Evolutionary conservation across 2,888 invertebrate genomes (phyloP).

Genomic region (Fragum sueziense): DNA sequence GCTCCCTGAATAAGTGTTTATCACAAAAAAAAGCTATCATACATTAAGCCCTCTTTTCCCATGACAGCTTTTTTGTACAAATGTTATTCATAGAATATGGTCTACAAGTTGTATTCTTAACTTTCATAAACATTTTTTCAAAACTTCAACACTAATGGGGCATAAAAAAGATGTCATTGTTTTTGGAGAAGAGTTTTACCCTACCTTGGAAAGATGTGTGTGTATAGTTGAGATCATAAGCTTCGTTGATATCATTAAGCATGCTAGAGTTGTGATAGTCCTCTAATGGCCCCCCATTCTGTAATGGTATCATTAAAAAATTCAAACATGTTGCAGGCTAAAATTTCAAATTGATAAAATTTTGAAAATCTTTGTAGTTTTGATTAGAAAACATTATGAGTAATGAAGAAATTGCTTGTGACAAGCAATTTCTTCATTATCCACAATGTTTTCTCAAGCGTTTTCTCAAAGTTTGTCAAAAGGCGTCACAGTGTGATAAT

Average conservation of each 20-base stretch:
- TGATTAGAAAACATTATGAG: neutral
- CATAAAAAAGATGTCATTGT: no score
- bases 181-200: no score
- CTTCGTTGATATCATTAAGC: constrained; percentile 65
- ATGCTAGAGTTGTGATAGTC: constrained; percentile 81
- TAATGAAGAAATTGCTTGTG: neutral
- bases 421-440: neutral
- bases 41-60: no score
- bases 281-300: constrained; percentile 74
- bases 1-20: no score
- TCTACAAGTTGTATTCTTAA: no score
- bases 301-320: neutral
- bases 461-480: neutral
- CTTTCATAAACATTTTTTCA: no score
- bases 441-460: neutral
- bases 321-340: no score
- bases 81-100: no score
- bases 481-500: no score
- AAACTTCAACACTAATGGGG: no score
- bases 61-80: no score
- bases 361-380: neutral
- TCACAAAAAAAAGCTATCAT: no score
- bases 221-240: neutral
- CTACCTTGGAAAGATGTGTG: constrained; percentile 12
- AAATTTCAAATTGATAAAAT: neutral